Evolutionary conservation across 2,888 invertebrate species (phyloP).

Genomic region (Carpatolechia fugitivella): DNA sequence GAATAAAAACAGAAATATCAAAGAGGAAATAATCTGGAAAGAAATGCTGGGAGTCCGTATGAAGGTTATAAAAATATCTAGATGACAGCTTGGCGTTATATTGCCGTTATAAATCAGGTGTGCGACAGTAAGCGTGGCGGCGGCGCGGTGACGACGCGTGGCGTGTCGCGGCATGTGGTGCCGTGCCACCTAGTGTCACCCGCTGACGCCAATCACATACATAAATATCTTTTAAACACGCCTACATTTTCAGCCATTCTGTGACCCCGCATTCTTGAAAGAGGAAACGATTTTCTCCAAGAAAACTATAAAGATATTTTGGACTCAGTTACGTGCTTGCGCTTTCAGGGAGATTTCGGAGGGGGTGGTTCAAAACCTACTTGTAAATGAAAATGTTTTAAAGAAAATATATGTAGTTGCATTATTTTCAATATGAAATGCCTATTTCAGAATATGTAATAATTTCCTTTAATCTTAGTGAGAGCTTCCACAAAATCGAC

Average conservation of each 20-base stretch:
- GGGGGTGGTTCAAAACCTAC: no score
- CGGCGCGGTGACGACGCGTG: conserved; percentile 35
- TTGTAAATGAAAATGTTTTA: no score
- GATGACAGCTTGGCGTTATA: conserved; percentile 73
- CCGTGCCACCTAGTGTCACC: conserved; percentile 39
- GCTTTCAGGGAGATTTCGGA: no score
- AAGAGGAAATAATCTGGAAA: no score
- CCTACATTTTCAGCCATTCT: neutral
- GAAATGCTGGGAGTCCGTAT: conserved; percentile 38
- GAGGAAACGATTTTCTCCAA: neutral
- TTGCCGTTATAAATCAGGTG: conserved; percentile 74
- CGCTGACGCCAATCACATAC: conserved; percentile 50
- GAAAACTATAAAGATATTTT: neutral
- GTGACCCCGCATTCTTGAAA: neutral
- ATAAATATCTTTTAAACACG: conserved; percentile 46
- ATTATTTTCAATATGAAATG: no score
- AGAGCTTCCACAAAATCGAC: neutral
- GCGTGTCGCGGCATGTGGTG: conserved; percentile 36
- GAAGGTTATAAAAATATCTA: conserved; percentile 72
- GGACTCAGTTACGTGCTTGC: no score
- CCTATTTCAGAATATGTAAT: no score
- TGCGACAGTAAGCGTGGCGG: conserved; percentile 51
- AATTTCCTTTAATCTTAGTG: no score
- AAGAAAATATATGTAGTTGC: no score
- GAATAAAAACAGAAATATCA: no score